Base-by-base conservation (phyloP, 2,113 vertebrate genomes). In the Megalops atlanticus region DNA sequence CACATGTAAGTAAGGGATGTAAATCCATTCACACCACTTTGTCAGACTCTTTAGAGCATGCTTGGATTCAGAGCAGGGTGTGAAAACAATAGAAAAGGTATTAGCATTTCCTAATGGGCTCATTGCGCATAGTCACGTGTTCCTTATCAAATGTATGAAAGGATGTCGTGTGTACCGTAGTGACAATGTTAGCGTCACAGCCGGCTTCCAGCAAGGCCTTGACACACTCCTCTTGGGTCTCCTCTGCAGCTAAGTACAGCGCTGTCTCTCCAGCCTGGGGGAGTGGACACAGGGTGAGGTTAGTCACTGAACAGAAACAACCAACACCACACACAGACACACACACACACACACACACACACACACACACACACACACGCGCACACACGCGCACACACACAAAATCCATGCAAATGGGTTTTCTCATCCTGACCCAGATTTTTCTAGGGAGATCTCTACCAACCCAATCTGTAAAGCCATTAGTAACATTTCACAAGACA, bases 231-330 rank as follows among this genome's bases (percentile, higher is more conserved):
- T 95, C 93, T 77, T 95, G 86, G 47, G 91, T 87, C 43, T 90
- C 92, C 80, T 93, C 90, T 81, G 94, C 91, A 80, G 96, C 94
- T 86, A 95, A 89, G 83, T 93, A 96, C 90, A 98, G 93, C 6
- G 96, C 92, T 0, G 94, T 97, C 91, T 97, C 94, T 49, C 95
- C 94, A 0, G 92, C 92, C 96, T 97, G 80, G 74, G 41, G 79
- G 4, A 74, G 2, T n/a, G n/a, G 74, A 72, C 31, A 71, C 38
- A 31, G 54, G 7, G 74, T 24, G 27, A 54, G 45, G 21, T 74
- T n/a, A 68, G 72, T 69, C 11, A 52, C 2, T 16, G 47, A 77
- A 36, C 77, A 78, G 18, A 49, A 7, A 38, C 3, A 73, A 15
- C 16, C 27, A 27, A 27, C 36, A 35, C 45, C 27, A 38, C 33